phyloP scores from a whole-genome alignment of 2,888 invertebrate species.

The Galerucella calmariensis region DNA sequence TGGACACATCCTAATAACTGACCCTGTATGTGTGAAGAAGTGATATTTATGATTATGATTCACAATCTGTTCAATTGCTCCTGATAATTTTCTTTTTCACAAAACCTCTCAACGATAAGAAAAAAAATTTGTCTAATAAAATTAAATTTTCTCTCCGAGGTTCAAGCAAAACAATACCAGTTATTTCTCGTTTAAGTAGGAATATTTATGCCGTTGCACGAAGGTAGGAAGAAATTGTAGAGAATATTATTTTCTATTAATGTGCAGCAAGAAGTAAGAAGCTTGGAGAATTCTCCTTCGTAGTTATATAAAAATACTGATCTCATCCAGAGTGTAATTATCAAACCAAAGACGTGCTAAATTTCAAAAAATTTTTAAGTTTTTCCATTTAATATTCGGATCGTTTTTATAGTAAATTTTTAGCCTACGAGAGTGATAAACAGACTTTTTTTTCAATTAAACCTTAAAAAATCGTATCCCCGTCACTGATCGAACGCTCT shows the following conservation, averaged over 20 bases:
- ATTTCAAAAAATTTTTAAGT: neutral
- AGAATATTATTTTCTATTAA: slow-evolving; percentile 23
- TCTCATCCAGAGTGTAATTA: slow-evolving; percentile 32
- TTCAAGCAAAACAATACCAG: slow-evolving; percentile 17
- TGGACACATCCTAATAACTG: too few species aligned
- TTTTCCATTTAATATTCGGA: too few species aligned
- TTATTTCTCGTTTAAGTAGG: slow-evolving; percentile 22
- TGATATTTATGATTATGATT: too few species aligned
- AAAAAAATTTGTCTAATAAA: slow-evolving; percentile 34
- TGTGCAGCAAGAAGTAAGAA: neutral
- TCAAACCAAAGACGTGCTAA: slow-evolving; percentile 25
- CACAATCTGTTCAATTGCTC: too few species aligned
- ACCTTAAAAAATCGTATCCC: too few species aligned
- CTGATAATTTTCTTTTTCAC: too few species aligned
- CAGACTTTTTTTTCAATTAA: too few species aligned
- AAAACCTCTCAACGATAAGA: neutral
- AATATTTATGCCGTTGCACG: slow-evolving; percentile 20
- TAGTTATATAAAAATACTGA: slow-evolving; percentile 19
- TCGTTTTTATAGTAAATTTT: too few species aligned
- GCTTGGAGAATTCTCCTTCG: neutral
- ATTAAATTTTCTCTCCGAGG: slow-evolving; percentile 17
- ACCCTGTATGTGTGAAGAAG: too few species aligned
- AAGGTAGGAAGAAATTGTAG: slow-evolving; percentile 4
- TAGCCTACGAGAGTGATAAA: too few species aligned
- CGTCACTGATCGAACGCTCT: too few species aligned